Base-by-base conservation (phyloP, 1,140 invertebrate genomes). In the Asobara japonica region DNA sequence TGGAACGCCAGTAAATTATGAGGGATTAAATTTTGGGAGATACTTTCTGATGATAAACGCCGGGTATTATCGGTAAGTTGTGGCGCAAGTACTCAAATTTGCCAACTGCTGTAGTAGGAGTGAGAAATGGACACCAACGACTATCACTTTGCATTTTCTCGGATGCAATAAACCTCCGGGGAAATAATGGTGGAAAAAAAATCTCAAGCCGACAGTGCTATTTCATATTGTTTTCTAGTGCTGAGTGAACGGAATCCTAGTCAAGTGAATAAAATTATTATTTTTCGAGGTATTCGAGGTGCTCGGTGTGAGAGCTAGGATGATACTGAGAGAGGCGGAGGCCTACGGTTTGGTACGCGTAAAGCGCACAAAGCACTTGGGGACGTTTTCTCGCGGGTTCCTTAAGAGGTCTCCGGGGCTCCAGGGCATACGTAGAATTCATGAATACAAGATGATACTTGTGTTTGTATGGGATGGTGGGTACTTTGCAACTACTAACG, bases 391-490 rank as follows among this genome's bases (percentile, higher is more conserved):
- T 38, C 51, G 31, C 48, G 38, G 20, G 20, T 60, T 30, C 29
- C 65, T 75, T 67, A 45, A 64, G 74, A 45, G 66, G 51, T 75
- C 69, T 38, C 62, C 38, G 36, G 33, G 71, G 61, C 45, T 72
- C 20, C 45, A 70, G 71, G 67, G 70, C 71, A 71, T 75, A 75
- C 70, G 60, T 33, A 69, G 74, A 75, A 72, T 75, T 75, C 71
- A 75, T 75, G 70, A 75, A 75, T 72, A 75, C 48, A 48, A 75
- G 66, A 75, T 72, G 74, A 75, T 66, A 73, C 65, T 72, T 66
- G 71, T 20, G 27, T 71, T 68, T 67, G 67, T 67, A 18, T 27
- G 69, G 16, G 13, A 33, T 56, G 22, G 10, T 4, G 2, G 38
- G 3, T 48, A 25, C 27, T 69, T 2, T 45, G 20, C 67, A 68